Percentiles rank a stretch among this genome's conserved stretches.
These are phyloP conservation scores for Rhizomys pruinosus DNA, from an alignment of 2,113 vertebrate genomes.

Conservation along the genomic window DNA sequence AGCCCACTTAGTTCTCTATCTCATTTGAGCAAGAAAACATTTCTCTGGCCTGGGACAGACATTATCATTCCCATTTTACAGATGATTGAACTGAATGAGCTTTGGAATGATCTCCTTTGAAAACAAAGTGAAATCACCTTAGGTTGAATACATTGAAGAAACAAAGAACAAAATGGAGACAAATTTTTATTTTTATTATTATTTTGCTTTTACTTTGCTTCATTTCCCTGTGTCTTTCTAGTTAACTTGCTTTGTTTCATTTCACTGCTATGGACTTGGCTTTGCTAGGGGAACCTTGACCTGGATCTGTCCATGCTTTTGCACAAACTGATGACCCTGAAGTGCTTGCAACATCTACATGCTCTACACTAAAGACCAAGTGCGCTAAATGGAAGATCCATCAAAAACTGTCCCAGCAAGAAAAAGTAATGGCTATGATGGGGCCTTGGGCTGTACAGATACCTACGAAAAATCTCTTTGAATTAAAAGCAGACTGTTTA, in stretches of 20 bases:
- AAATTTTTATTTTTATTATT: no score
- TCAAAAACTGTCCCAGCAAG: slow-evolving; percentile 64
- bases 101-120: not conserved
- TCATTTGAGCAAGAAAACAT: slow-evolving; percentile 33
- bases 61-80: slow-evolving; percentile 56
- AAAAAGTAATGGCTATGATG: slow-evolving; percentile 49
- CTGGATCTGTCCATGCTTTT: slow-evolving; percentile 73
- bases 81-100: slow-evolving; percentile 38
- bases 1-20: not conserved
- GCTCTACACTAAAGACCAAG: slow-evolving; percentile 27
- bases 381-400: slow-evolving; percentile 64
- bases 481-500: slow-evolving; percentile 59
- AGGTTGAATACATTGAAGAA: slow-evolving; percentile 5
- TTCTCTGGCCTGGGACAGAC: not conserved
- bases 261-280: not conserved
- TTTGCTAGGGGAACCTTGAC: slow-evolving; percentile 57
- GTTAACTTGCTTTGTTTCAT: slow-evolving; percentile 41
- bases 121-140: not conserved
- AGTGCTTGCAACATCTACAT: slow-evolving; percentile 26
- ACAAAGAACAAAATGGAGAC: slow-evolving; percentile 48
- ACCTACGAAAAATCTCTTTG: slow-evolving; percentile 49
- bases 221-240: slow-evolving; percentile 33
- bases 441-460: not conserved
- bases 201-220: no score
- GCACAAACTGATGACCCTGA: slow-evolving; percentile 59